Evolutionary conservation across 2,888 invertebrate species (phyloP).

Genomic region (Halocaridina rubra): DNA sequence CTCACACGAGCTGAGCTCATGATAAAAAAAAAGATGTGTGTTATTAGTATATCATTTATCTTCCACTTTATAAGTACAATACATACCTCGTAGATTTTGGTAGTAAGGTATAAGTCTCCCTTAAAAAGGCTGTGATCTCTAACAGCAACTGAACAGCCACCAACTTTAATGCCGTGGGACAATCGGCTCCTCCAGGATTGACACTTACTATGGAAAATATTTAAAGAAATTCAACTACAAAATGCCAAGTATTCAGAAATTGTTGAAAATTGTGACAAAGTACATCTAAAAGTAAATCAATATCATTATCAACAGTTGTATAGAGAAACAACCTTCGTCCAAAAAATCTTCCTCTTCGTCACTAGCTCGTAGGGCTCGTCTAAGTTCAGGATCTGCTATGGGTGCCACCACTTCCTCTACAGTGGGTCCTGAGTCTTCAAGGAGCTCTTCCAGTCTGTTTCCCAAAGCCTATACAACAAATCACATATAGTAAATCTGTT

Average conservation of each 20-base stretch:
- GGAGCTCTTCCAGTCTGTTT: slow-evolving; percentile 88
- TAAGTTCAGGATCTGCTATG: slow-evolving; percentile 52
- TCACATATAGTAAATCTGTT: too few species aligned
- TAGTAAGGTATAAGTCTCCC: slow-evolving; percentile 90
- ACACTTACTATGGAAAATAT: slow-evolving; percentile 74
- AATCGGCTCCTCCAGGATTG: slow-evolving; percentile 80
- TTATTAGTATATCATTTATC: too few species aligned
- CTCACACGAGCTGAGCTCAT: too few species aligned
- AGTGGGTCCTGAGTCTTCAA: slow-evolving; percentile 74
- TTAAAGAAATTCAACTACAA: too few species aligned
- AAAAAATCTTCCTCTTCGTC: slow-evolving; percentile 91
- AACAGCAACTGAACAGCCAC: slow-evolving; percentile 94
- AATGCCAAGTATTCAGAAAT: too few species aligned
- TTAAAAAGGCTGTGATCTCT: slow-evolving; percentile 95
- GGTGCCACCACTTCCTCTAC: slow-evolving; percentile 45
- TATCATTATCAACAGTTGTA: too few species aligned
- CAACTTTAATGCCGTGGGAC: slow-evolving; percentile 88
- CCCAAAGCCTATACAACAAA: slow-evolving; percentile 82
- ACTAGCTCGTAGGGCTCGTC: slow-evolving; percentile 66
- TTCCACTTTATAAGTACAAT: background rate
- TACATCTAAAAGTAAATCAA: too few species aligned
- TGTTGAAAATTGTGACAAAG: too few species aligned
- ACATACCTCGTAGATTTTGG: slow-evolving; percentile 67
- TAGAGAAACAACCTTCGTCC: slow-evolving; percentile 81
- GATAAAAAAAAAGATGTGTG: too few species aligned